Base-by-base conservation (phyloP, 2,888 invertebrate genomes). In the Mesopsocus fuscifrons region DNA sequence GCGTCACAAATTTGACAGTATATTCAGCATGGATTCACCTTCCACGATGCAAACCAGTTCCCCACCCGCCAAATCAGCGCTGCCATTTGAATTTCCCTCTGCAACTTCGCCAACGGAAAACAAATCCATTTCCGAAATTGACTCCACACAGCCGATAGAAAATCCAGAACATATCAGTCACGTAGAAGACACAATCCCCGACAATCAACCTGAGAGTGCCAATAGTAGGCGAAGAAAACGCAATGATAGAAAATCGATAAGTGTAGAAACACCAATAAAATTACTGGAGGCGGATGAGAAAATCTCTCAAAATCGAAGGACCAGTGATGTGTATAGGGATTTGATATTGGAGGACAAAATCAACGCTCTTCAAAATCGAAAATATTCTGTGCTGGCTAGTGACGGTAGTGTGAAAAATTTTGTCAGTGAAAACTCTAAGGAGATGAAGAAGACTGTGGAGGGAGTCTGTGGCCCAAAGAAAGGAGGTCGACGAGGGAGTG, bases 21-120 rank as follows among this genome's bases (percentile, higher is more conserved):
- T 38, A 20, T 38, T 38, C 38, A 38, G 21, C 38, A 38, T 38
- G 38, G 38, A 38, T 11, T 38, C 38, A 9, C 38, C 38, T 20
- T 20, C 38, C 13, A 38, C 38, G 3, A 15, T 38, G 20, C 15
- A 38, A 38, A 38, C 16, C 33, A 16, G 20, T 5, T 21, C 38
- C 5, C 16, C 38, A 13, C 16, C 38, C n/a, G 21, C 38, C 3
- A 38, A 38, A 38, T 20, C 17, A 6, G 21, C n/a, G 13, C n/a
- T 17, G 38, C 15, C 15, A 38, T 38, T 38, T 21, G 20, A 18
- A 15, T 38, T 38, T 11, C 38, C 38, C 6, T 18, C 18, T 38
- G 17, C 20, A 16, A 38, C 20, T 20, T 38, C 38, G 3, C 38
- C 38, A 6, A 38, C 38, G 16, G 38, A 38, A 20, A 38, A 18